These are phyloP conservation scores for Euwallacea similis DNA, from an alignment of 1,140 invertebrate genomes.

Conservation along the genomic window DNA sequence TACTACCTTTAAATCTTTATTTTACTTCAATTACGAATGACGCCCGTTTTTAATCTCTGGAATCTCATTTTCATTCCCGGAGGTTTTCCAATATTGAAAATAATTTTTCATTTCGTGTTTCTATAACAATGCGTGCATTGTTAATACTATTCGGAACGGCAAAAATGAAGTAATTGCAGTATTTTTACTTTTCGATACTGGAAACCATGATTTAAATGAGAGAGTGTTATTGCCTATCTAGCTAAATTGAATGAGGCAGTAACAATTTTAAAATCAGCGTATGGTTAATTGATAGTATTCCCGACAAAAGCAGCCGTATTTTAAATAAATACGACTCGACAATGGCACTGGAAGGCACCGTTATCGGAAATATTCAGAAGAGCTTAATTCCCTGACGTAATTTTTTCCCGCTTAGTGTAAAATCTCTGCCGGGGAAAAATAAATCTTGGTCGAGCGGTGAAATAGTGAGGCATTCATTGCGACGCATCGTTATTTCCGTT, in stretches of 20 bases:
- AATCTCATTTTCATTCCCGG: not conserved
- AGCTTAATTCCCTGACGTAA: conserved; percentile 35
- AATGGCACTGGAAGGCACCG: conserved; percentile 23
- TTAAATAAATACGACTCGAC: conserved; percentile 28
- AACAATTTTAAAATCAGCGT: too few relatives aligned
- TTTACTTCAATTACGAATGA: conserved; percentile 6
- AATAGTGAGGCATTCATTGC: conserved; percentile 45
- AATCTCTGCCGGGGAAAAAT: conserved; percentile 41
- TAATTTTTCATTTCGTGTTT: not conserved
- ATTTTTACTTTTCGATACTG: too few relatives aligned
- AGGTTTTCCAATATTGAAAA: not conserved
- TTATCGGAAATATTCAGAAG: conserved; percentile 37
- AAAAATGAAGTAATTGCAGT: too few relatives aligned
- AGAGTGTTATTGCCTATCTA: too few relatives aligned
- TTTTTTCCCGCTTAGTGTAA: conserved; percentile 35
- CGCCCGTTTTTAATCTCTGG: not conserved
- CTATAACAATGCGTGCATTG: too few relatives aligned
- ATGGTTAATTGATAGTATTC: conserved; percentile 18
- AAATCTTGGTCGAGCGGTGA: conserved; percentile 43
- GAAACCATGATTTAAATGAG: too few relatives aligned
- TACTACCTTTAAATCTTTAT: conserved; percentile 22
- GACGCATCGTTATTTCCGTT: conserved; percentile 49
- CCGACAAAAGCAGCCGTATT: conserved; percentile 18
- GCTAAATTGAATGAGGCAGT: too few relatives aligned
- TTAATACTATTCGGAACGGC: too few relatives aligned